These are phyloP conservation scores for Benitochromis conjunctus DNA, from an alignment of 2,113 vertebrate genomes.

Conservation along the genomic window DNA sequence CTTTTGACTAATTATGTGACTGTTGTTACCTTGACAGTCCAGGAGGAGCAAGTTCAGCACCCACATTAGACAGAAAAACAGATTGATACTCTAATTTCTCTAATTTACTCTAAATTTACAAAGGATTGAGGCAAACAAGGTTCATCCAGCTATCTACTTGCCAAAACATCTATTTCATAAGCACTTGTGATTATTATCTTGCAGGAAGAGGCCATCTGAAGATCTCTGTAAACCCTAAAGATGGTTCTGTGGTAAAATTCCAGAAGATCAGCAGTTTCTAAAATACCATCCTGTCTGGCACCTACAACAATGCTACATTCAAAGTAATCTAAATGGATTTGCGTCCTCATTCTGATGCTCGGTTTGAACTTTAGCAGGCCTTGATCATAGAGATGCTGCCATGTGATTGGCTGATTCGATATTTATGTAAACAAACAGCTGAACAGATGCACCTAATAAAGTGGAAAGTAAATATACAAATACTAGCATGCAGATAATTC, in stretches of 20 bases:
- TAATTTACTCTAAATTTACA: not conserved
- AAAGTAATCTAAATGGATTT: not conserved
- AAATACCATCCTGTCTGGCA: not conserved
- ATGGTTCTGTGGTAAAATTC: not conserved
- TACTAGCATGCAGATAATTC: not conserved
- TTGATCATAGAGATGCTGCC: not conserved
- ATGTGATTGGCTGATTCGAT: not conserved
- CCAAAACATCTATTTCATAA: not conserved
- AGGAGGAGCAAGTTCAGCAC: not conserved
- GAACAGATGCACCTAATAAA: not conserved
- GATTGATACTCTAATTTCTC: not conserved
- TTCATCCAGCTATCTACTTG: not conserved
- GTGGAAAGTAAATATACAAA: not conserved
- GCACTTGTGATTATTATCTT: not conserved
- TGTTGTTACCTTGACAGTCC: not conserved
- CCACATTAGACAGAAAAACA: not conserved
- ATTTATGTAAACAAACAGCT: not conserved
- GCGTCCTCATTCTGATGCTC: not conserved
- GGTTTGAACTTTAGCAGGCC: not conserved
- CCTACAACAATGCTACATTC: not conserved
- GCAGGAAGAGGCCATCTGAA: not conserved
- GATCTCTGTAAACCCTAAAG: not conserved
- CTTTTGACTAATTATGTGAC: not conserved
- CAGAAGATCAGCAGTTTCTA: not conserved
- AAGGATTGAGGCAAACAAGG: not conserved